Evolutionary conservation across 2,888 invertebrate species (phyloP).

Genomic region (Platycheirus albimanus): DNA sequence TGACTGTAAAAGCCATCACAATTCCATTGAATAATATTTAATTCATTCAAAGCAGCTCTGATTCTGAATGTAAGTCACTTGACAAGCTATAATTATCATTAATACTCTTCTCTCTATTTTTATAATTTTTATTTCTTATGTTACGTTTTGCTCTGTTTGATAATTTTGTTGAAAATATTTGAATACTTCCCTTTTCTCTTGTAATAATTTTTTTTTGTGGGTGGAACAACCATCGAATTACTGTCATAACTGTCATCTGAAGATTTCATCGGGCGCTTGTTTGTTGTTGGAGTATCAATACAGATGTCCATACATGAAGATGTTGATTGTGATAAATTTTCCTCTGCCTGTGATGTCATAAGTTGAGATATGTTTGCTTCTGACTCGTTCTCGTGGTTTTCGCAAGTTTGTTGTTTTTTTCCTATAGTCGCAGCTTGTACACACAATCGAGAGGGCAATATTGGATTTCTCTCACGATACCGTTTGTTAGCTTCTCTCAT

Average conservation of each 20-base stretch:
- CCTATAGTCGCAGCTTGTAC: not conserved
- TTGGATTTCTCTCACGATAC: constrained; percentile 3
- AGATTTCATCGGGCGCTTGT: not conserved
- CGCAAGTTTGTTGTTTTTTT: no score
- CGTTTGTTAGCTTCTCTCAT: constrained; percentile 20
- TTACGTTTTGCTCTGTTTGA: not conserved
- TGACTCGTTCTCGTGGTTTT: no score
- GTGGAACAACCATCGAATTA: not conserved
- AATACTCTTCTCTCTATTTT: not conserved
- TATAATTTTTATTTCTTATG: not conserved
- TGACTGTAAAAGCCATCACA: constrained; percentile 50
- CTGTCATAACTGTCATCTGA: no score
- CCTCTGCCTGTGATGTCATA: no score
- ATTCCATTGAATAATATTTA: no score
- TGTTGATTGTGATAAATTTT: no score
- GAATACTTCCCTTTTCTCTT: no score
- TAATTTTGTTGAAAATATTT: not conserved
- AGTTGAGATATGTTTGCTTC: no score
- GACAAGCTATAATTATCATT: no score
- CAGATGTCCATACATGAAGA: no score
- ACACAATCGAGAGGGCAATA: not conserved
- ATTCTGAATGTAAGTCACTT: no score
- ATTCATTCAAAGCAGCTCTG: no score
- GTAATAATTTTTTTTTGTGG: not conserved
- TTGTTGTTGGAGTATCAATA: not conserved